Evolutionary conservation across 2,113 vertebrate genomes (phyloP).

Genomic region (Crotalus helleri): DNA sequence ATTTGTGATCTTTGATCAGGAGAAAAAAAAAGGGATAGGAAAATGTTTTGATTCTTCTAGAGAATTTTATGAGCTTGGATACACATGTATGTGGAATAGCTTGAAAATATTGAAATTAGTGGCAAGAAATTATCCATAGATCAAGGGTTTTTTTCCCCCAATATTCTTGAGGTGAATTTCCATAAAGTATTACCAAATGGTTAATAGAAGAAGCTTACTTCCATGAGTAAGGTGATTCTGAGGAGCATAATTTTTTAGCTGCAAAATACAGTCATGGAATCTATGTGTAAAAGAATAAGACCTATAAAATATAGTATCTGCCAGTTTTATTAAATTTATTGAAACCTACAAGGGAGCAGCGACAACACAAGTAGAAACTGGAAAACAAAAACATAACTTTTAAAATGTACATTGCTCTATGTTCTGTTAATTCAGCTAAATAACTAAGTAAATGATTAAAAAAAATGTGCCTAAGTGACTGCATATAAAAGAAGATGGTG

Average conservation of each 20-base stretch:
- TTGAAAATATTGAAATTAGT: background rate
- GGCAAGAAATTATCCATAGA: background rate
- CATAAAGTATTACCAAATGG: background rate
- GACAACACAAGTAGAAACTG: background rate
- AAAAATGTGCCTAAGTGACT: background rate
- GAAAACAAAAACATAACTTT: background rate
- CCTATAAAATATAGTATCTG: background rate
- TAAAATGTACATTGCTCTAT: background rate
- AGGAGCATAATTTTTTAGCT: slow-evolving; percentile 15
- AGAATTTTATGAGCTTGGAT: background rate
- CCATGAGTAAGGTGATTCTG: slow-evolving; percentile 34
- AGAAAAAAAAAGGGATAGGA: background rate
- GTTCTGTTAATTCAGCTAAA: background rate
- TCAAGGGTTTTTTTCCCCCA: background rate
- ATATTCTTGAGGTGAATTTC: slow-evolving; percentile 26
- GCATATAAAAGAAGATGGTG: background rate
- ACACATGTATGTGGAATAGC: background rate
- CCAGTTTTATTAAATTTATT: background rate
- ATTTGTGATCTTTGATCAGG: background rate
- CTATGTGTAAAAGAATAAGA: background rate
- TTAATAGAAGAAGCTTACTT: background rate
- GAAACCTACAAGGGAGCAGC: background rate
- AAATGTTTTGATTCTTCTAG: background rate
- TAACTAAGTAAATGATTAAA: background rate
- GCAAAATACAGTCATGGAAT: slow-evolving; percentile 2